Evolutionary conservation across 2,888 invertebrate genomes (phyloP), one percentile per base, ranked within the genome.

Genomic region (Proisotoma minuta): DNA sequence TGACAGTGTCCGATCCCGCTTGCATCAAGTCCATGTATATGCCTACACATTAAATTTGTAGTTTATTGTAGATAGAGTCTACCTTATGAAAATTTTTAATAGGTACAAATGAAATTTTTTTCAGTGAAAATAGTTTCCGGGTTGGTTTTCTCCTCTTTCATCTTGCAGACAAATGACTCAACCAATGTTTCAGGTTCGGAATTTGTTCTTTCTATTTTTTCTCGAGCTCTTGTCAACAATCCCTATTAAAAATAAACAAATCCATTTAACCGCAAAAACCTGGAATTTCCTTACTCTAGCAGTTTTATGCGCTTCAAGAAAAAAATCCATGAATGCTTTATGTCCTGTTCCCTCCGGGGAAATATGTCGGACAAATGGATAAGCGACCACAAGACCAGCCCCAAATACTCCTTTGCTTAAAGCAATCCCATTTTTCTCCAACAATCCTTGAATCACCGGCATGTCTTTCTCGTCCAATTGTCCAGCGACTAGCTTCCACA

Each of bases 11-110:
- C 15, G 22, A 20, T 3, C 18, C 12, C 4, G 50, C 27, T 50
- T 50, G 50, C 4, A 50, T 22, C 12, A 50, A 22, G 23, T 50
- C 50, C 39, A 34, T 34, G n/a, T n/a, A n/a, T n/a, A n/a, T n/a
- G n/a, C n/a, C n/a, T n/a, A n/a, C n/a, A n/a, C n/a, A n/a, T n/a
- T n/a, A n/a, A n/a, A n/a, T n/a, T n/a, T n/a, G n/a, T n/a, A n/a
- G n/a, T n/a, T n/a, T n/a, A n/a, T n/a, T n/a, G n/a, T n/a, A n/a
- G n/a, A n/a, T n/a, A n/a, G n/a, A n/a, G n/a, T n/a, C n/a, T n/a
- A n/a, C n/a, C n/a, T n/a, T n/a, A n/a, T n/a, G n/a, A n/a, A n/a
- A n/a, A n/a, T n/a, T n/a, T n/a, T n/a, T n/a, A n/a, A n/a, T n/a
- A n/a, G n/a, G n/a, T n/a, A n/a, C n/a, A n/a, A n/a, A n/a, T n/a